Conservation (phyloP, 1,140 invertebrate species). For the Arion vulgaris region DNA sequence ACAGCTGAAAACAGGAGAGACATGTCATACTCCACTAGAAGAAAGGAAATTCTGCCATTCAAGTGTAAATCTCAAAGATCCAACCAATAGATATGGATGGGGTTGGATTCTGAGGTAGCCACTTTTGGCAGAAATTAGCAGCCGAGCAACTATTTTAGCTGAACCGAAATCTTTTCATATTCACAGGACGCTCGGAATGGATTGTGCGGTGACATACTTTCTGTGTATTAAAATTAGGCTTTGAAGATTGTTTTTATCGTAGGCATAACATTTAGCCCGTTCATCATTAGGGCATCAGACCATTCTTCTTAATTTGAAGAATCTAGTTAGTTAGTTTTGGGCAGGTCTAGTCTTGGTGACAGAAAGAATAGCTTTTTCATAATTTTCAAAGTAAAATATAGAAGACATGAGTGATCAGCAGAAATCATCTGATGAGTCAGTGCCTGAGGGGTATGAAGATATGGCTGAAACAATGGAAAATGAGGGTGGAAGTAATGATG, state of each 20-base stretch:
- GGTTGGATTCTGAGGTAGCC: constrained; percentile 39
- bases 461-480: neutral
- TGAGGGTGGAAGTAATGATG: constrained; percentile 8
- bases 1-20: neutral
- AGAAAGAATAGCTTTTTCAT: too few species aligned
- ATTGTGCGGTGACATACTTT: neutral
- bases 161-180: neutral
- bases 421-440: neutral
- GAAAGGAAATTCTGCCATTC: neutral
- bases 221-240: neutral
- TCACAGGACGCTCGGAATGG: neutral
- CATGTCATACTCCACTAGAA: neutral
- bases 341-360: too few species aligned
- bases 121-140: constrained; percentile 15
- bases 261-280: neutral
- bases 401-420: neutral
- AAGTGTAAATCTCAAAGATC: constrained; percentile 36
- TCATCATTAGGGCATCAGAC: neutral
- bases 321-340: too few species aligned
- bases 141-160: neutral
- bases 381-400: neutral
- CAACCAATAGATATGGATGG: constrained; percentile 17
- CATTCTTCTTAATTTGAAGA: neutral
- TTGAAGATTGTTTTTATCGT: neutral
- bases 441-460: neutral